Conservation (phyloP, 2,888 invertebrate species). For the Epirrita christyi region DNA sequence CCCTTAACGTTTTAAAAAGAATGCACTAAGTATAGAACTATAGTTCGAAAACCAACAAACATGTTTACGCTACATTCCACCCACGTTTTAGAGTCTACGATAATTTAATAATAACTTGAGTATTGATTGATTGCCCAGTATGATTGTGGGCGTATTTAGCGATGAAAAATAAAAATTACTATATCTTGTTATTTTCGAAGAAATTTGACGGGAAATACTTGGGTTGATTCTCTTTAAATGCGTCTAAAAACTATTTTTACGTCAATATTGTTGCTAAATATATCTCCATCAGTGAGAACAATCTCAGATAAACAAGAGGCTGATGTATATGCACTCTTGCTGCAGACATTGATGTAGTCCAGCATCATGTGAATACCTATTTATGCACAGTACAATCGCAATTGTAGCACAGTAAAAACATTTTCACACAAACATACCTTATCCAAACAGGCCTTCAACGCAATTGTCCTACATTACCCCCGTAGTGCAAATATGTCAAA, state of each 20-base stretch:
- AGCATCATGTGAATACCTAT: too few species aligned
- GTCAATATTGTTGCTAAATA: background rate
- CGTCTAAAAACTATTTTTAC: background rate
- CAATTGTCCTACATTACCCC: conserved; percentile 11
- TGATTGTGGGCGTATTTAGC: conserved; percentile 4
- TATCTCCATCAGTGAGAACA: too few species aligned
- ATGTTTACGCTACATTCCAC: conserved; percentile 21
- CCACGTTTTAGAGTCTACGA: conserved; percentile 6
- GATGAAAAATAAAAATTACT: background rate
- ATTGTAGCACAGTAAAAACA: too few species aligned
- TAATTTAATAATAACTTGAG: conserved; percentile 17
- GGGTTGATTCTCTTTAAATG: conserved; percentile 3
- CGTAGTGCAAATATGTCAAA: conserved; percentile 21
- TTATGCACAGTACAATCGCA: too few species aligned
- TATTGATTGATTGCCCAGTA: conserved; percentile 5
- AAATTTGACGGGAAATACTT: background rate
- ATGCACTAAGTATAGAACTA: conserved; percentile 24
- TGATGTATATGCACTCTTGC: too few species aligned
- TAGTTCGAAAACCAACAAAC: conserved; percentile 20
- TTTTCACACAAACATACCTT: background rate
- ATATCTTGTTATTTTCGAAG: conserved; percentile 1
- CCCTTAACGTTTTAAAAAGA: conserved; percentile 17
- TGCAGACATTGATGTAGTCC: too few species aligned
- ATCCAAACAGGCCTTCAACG: background rate
- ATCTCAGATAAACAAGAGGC: too few species aligned